phyloP scores from a whole-genome alignment of 2,113 vertebrate species.

The Pygoscelis antarcticus region DNA sequence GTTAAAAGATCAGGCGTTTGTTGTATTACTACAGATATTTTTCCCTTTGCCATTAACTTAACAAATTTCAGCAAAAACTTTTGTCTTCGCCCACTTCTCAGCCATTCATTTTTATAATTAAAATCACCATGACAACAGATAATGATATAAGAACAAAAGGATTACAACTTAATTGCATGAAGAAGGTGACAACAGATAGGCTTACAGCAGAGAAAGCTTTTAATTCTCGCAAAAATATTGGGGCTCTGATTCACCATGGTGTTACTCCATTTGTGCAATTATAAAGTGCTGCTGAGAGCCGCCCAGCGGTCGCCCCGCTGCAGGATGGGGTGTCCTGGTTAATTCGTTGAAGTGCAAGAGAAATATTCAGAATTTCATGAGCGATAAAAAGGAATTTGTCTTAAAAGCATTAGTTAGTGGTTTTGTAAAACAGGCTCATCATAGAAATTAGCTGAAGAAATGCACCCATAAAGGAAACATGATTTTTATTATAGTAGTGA shows the following conservation, averaged over 20 bases:
- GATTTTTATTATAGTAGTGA: neutral
- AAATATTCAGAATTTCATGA: neutral
- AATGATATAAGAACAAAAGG: slow-evolving; percentile 17
- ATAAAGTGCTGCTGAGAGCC: neutral
- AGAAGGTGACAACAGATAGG: neutral
- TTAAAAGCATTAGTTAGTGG: neutral
- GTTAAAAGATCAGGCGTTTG: neutral
- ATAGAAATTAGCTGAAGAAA: neutral
- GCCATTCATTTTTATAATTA: slow-evolving; percentile 23
- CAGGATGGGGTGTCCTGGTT: fast-evolving
- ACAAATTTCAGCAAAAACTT: slow-evolving; percentile 22
- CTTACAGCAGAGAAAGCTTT: neutral
- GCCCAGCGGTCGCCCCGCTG: neutral
- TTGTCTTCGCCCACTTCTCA: neutral
- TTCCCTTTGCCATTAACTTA: neutral
- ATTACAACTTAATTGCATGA: slow-evolving; percentile 25
- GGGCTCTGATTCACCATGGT: neutral
- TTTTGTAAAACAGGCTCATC: neutral
- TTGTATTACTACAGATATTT: neutral
- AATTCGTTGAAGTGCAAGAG: neutral
- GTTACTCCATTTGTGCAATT: neutral
- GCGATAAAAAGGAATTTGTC: neutral
- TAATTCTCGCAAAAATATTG: neutral
- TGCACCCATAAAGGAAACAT: neutral
- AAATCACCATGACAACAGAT: slow-evolving; percentile 47